Base-by-base conservation (phyloP, 2,113 vertebrate genomes). In the Tetrax tetrax region DNA sequence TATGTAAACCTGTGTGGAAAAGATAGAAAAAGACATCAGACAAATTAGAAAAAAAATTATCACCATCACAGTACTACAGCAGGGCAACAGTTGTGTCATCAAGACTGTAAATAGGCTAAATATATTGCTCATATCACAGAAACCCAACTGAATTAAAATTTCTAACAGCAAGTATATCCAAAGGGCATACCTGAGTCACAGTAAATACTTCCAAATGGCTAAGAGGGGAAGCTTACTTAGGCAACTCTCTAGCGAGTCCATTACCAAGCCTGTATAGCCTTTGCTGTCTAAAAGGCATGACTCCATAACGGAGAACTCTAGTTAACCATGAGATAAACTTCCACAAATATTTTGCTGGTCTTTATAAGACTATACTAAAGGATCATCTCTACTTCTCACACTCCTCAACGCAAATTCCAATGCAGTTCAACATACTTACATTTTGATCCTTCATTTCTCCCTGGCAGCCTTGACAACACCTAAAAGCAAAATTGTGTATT, bases 381-480 rank as follows among this genome's bases (percentile, higher is more conserved):
- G 50, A 77, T 51, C 31, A 66, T 8, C 12, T 87, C 25, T 82
- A 11, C 29, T 60, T 83, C 61, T 71, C 33, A 54, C 17, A 66
- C 3, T 5, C 8, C 29, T 69, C 78, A 72, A 21, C 37, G 45
- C 31, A 82, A 79, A 71, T 57, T 81, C 37, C 38, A 74, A 4
- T 35, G 65, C 20, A 90, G 54, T 84, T 84, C 89, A 84, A 51
- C 33, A 51, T 75, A 99, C 99, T 98, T 97, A 99, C 99, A 84
- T 97, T 98, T 96, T 98, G 99, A 91, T 99, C 99, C 96, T 98
- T 99, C 57, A 99, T 97, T 95, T 98, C 97, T 69, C 97, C 99
- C 95, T 99, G 98, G 97, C 99, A 99, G 47, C 98, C 99, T 41
- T 99, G 98, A 97, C 99, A 99, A 97, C 96, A 99, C 95, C 99